Percentiles rank a stretch among this genome's conserved stretches.
Conservation (phyloP, 2,888 invertebrate species). For the Harpagoxenus sublaevis region DNA sequence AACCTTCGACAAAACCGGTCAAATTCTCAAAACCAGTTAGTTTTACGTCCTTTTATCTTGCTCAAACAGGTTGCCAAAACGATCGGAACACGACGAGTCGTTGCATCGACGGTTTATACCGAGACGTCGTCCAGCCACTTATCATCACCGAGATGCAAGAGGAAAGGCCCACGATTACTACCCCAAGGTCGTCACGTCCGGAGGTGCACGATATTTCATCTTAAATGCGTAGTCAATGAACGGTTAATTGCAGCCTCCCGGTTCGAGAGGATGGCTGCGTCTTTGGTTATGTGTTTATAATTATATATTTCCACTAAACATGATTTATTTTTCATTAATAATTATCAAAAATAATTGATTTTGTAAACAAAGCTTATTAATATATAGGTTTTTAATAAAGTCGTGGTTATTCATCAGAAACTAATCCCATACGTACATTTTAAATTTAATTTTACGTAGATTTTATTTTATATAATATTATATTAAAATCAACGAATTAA, state of each 20-base stretch:
- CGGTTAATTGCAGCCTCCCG: constrained; percentile 43
- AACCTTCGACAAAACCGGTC: constrained; percentile 29
- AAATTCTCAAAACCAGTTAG: constrained; percentile 46
- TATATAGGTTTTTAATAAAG: not conserved
- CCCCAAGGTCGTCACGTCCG: constrained; percentile 37
- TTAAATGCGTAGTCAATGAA: constrained; percentile 25
- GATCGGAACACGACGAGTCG: constrained; percentile 15
- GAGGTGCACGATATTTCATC: constrained; percentile 36
- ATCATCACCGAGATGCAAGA: constrained; percentile 39
- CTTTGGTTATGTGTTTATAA: not conserved
- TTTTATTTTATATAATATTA: not conserved
- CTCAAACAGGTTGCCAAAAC: constrained; percentile 44
- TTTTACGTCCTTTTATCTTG: constrained; percentile 32
- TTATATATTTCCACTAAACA: not conserved
- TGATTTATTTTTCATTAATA: not conserved
- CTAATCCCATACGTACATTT: not conserved
- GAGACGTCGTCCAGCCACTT: constrained; percentile 20
- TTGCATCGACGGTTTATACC: constrained; percentile 19
- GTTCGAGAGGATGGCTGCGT: not conserved
- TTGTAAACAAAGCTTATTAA: not conserved
- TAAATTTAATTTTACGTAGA: not conserved
- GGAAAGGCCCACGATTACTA: constrained; percentile 31
- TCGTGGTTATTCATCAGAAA: not conserved
- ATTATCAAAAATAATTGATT: not conserved
- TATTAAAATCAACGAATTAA: not conserved